Base-by-base conservation (phyloP, 2,113 vertebrate genomes). In the Eptatretus burgeri region DNA sequence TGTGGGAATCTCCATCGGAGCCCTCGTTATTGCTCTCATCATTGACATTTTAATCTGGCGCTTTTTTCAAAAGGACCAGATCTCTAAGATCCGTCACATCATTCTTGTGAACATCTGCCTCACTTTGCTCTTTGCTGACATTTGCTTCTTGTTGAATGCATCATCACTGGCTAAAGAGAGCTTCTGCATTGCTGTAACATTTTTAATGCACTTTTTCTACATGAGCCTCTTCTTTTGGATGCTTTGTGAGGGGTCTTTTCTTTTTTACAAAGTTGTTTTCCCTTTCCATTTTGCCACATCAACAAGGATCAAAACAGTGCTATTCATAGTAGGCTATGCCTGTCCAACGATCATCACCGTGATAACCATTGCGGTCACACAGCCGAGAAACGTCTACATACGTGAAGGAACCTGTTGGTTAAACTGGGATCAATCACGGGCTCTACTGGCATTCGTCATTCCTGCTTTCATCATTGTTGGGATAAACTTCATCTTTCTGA, bases 211-310 rank as follows among this genome's bases (percentile, higher is more conserved):
- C 68, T 78, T 82, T 64, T 84, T 83, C 70, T 93, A 87, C 64
- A 77, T 93, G 14, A 74, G 77, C 41, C 63, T 86, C 17, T 89
- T 93, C 71, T 93, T 87, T 69, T 93, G 85, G 85, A 91, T 93
- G 85, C 69, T 93, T 1, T 70, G 77, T 10, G 75, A 82, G 20
- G 82, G 78, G 0, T 75, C 88, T 19, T 73, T 88, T 51, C 81
- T 93, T 50, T 71, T 81, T 10, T 84, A 84, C 66, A 74, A 78
- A 11, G 78, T 78, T 5, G 49, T 84, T n/a, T 69, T 82, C 2
- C 67, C 84, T 64, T 83, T 86, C 66, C 74, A 76, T 18, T 83
- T 75, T 60, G 66, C 72, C 13, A 16, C 7, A 4, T 78, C 85
- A 78, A 64, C 81, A 68, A n/a, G 10, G 10, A n/a, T 60, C 53